Evolutionary conservation across 2,797 vertebrate species (phyloP), one percentile per base, ranked within the genome.

Genomic region (Ptychobarbus kaznakovi): DNA sequence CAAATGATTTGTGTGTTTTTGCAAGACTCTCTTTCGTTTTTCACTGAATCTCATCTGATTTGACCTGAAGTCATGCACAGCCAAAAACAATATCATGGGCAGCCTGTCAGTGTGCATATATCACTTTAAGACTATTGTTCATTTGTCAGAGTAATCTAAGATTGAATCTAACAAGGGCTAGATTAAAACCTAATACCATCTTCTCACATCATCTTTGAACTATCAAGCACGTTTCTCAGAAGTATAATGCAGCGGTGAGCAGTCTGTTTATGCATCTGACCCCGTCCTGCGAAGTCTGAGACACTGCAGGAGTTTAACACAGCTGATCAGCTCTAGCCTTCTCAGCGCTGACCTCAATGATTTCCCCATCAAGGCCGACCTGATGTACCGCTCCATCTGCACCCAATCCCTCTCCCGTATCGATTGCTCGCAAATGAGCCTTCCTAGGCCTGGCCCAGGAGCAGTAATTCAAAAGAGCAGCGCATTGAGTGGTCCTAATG

Each of bases 321-420:
- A 87, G 80, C 74, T 87, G 87, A 90, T 88, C 88, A 88, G 86
- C 89, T 90, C 86, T 84, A 88, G 87, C 85, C 86, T 87, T 82
- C 89, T 90, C 89, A 90, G 89, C 89, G 87, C 87, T 87, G 87
- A 88, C 86, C 87, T 83, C 87, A 90, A 90, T 90, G 89, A 90
- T 90, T 90, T 90, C 89, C 84, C 89, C 84, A 90, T 90, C 89
- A 88, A 87, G 87, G 85, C 58, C 38, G 79, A 61, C 84, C 87
- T 90, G 89, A 90, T 90, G 86, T 90, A 90, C 89, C 87, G 87
- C 89, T 88, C 89, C 89, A 90, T 90, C 87, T 88, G 89, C 87
- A 90, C 86, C 86, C 87, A 90, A 88, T 87, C 89, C 84, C 87
- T 90, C 87, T 84, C 81, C 78, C 22, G 15, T 82, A 90, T 90